Conservation (phyloP, 2,888 invertebrate species). For the Corythucha ciliata region DNA sequence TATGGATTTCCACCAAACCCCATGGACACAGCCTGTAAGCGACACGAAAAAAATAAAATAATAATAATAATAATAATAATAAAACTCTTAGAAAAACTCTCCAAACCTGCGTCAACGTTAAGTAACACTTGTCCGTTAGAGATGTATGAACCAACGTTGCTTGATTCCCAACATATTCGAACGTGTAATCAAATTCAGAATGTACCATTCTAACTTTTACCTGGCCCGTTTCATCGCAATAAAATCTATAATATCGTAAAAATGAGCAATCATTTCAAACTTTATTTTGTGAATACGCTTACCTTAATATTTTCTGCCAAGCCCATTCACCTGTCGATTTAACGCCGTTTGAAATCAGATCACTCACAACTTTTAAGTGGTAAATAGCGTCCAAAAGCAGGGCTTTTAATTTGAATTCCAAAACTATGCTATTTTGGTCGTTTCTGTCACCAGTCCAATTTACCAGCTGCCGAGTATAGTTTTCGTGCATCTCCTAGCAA, state of each 20-base stretch:
- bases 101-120: constrained; percentile 84
- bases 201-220: constrained; percentile 63
- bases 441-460: constrained; percentile 45
- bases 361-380: constrained; percentile 71
- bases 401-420: constrained; percentile 80
- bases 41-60: neutral
- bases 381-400: constrained; percentile 89
- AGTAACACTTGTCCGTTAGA: constrained; percentile 93
- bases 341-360: constrained; percentile 60
- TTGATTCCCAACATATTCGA: constrained; percentile 95
- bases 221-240: constrained; percentile 13
- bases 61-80: neutral
- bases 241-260: constrained; percentile 10
- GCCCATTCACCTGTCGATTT: constrained; percentile 68
- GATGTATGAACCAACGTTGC: constrained; percentile 92
- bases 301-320: constrained; percentile 92
- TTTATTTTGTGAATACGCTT: constrained; percentile 26
- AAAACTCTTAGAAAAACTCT: constrained; percentile 10
- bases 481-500: constrained; percentile 44
- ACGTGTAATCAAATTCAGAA: constrained; percentile 90
- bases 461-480: constrained; percentile 45
- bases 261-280: neutral
- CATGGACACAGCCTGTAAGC: constrained; percentile 70
- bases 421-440: constrained; percentile 43
- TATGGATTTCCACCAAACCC: constrained; percentile 98